Evolutionary conservation across 2,797 vertebrate genomes (phyloP).

Genomic region (Epinephelus malabaricus): DNA sequence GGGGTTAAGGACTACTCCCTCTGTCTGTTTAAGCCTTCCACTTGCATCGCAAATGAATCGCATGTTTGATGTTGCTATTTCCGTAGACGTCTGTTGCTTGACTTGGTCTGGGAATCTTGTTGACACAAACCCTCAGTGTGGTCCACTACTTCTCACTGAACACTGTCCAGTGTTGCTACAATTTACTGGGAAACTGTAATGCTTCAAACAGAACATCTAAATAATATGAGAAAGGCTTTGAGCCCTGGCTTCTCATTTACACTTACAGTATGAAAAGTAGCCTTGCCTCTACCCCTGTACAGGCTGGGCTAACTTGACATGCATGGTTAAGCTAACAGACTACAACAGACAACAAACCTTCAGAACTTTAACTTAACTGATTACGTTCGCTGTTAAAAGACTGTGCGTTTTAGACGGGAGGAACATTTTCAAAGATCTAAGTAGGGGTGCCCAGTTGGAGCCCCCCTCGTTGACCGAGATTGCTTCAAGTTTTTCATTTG

Average conservation of each 20-base stretch:
- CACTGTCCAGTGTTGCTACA: background rate
- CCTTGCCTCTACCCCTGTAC: background rate
- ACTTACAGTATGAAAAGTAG: background rate
- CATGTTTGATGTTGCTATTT: conserved; percentile 4
- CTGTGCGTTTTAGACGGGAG: too few species aligned
- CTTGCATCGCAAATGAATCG: background rate
- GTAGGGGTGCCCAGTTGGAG: too few species aligned
- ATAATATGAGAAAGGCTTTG: background rate
- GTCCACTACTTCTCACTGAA: background rate
- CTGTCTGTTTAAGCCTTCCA: conserved; percentile 1
- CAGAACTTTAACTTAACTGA: too few species aligned
- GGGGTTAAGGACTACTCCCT: background rate
- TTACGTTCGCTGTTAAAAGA: too few species aligned
- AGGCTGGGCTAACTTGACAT: conserved; percentile 1
- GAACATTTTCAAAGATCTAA: too few species aligned
- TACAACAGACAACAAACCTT: too few species aligned
- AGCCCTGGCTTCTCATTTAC: background rate
- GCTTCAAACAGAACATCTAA: background rate
- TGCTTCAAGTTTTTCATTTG: too few species aligned
- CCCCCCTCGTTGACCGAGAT: too few species aligned
- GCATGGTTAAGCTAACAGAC: background rate
- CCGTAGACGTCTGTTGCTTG: background rate
- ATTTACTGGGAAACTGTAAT: background rate
- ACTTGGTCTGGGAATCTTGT: conserved; percentile 5
- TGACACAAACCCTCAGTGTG: background rate